A percentile compares a stretch with the other conserved stretches of the same genome.
Evolutionary conservation across 2,888 invertebrate species (phyloP).

Genomic region (Lepidocyrtinus sp.): DNA sequence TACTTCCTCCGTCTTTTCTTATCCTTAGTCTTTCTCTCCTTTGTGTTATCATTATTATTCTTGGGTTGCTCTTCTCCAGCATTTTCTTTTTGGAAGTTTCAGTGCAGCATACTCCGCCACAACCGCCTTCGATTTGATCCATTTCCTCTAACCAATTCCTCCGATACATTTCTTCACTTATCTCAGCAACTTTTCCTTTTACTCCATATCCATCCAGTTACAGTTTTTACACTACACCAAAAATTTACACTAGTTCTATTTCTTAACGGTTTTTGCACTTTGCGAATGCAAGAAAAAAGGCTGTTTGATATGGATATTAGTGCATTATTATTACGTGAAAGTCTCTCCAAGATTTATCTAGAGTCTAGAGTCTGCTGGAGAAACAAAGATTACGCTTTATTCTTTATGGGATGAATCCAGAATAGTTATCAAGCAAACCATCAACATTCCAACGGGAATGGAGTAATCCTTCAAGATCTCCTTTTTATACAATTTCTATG

Average conservation of each 20-base stretch:
- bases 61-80: not conserved
- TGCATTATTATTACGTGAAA: slow-evolving; percentile 15
- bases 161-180: slow-evolving; percentile 42
- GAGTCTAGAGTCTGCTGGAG: no score
- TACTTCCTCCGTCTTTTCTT: slow-evolving; percentile 38
- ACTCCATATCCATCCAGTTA: not conserved
- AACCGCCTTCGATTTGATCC: slow-evolving; percentile 42
- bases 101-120: slow-evolving; percentile 19
- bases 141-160: slow-evolving; percentile 54
- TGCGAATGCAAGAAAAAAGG: slow-evolving; percentile 55
- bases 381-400: no score
- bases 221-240: no score
- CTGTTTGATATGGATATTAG: slow-evolving; percentile 59
- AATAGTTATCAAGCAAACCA: no score
- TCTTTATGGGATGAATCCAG: no score
- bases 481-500: slow-evolving; percentile 36
- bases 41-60: not conserved
- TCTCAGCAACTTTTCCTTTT: slow-evolving; percentile 19
- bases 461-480: slow-evolving; percentile 53
- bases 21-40: slow-evolving; percentile 26
- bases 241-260: no score
- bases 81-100: not conserved
- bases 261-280: no score
- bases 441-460: no score
- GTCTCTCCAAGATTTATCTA: no score